A percentile compares a stretch with the other conserved stretches of the same genome.
These are phyloP conservation scores for Laothoe populi DNA, from an alignment of 2,888 invertebrate genomes.

Conservation along the genomic window DNA sequence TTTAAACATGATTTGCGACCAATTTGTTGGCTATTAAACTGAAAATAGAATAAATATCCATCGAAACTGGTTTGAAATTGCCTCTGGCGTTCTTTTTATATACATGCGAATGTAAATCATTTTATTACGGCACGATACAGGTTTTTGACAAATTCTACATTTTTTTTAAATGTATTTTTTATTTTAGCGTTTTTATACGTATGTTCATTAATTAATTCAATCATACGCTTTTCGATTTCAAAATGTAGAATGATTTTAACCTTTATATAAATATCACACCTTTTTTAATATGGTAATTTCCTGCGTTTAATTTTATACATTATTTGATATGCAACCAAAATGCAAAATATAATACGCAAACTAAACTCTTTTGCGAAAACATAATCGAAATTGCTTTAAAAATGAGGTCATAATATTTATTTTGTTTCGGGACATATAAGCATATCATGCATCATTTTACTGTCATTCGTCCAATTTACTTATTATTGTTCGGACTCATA, in stretches of 20 bases:
- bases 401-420: too few relatives aligned
- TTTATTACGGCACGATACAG: neutral
- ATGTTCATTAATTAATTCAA: neutral
- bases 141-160: neutral
- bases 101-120: slow-evolving; percentile 12
- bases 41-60: slow-evolving; percentile 3
- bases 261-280: neutral
- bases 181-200: neutral
- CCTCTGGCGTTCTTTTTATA: slow-evolving; percentile 3
- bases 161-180: neutral
- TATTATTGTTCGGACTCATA: too few relatives aligned
- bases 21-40: slow-evolving; percentile 5
- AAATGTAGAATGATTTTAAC: neutral
- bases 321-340: too few relatives aligned
- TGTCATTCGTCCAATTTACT: too few relatives aligned
- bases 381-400: too few relatives aligned
- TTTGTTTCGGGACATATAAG: too few relatives aligned
- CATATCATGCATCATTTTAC: too few relatives aligned
- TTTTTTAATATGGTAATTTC: too few relatives aligned
- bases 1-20: slow-evolving; percentile 12
- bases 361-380: too few relatives aligned
- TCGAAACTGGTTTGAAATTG: slow-evolving; percentile 1
- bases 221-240: neutral
- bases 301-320: too few relatives aligned
- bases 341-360: too few relatives aligned